Base-by-base conservation (phyloP, 2,113 vertebrate species). In the Oreochromis tanganicae region DNA sequence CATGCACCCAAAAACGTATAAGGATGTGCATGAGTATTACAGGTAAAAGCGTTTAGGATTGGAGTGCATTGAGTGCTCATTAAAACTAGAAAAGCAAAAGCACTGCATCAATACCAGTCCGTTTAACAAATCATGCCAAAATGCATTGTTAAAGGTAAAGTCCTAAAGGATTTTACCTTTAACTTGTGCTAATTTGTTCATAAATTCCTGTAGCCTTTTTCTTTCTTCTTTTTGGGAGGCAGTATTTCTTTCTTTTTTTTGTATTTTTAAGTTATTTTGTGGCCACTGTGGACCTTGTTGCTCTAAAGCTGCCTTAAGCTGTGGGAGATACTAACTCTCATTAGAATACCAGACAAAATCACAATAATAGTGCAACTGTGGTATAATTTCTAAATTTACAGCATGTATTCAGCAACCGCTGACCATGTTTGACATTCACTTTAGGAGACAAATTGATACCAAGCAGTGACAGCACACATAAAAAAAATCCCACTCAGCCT, bases 391-490 rank as follows among this genome's bases (percentile, higher is more conserved):
- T 55, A 41, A 46, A 85, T 85, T 36, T 68, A 17, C 6, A 75
- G 10, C 73, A 36, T 80, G 14, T 24, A 56, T 3, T 61, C 46
- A 68, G 46, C 57, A 85, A 36, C 21, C 3, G 4, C 55, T 21
- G 50, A 90, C 32, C 5, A 38, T 48, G 63, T 84, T 41, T 79
- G 61, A 85, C 59, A 59, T 48, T 36, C 13, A 48, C 19, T 54
- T 85, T 5, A 46, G 56, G 36, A 27, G 48, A 89, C 41, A 85
- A 89, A 82, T 85, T 87, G 86, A 88, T 79, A 71, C 32, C 21
- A 82, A 85, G 66, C 56, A 52, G 17, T 34, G 46, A 78, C 46
- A 78, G 10, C 13, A 29, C 46, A n/a, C 46, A 34, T 52, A 5
- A 11, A 66, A 6, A 63, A 85, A 7, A 54, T 59, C 57, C 80